Conservation (phyloP, 2,888 invertebrate species). For the Linnaemya tessellans region DNA sequence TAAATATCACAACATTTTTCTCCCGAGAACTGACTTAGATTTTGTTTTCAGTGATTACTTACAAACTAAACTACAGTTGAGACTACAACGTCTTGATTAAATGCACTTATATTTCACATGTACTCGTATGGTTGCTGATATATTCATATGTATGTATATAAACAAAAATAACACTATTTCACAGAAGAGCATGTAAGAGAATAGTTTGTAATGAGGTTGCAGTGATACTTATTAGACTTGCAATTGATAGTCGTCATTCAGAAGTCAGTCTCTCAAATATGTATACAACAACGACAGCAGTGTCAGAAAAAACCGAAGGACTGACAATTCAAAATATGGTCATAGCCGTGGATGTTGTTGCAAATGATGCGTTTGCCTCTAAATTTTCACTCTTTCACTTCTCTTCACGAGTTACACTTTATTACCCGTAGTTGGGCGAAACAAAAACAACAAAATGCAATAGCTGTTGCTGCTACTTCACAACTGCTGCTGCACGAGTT, state of each 20-base stretch:
- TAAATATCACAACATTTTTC: too few species aligned
- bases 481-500: conserved; percentile 35
- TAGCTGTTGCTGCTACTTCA: conserved; percentile 37
- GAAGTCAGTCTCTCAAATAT: conserved; percentile 48
- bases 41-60: too few species aligned
- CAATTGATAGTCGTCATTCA: conserved; percentile 68
- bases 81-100: too few species aligned
- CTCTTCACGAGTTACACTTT: background rate
- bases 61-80: too few species aligned
- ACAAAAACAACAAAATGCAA: conserved; percentile 28
- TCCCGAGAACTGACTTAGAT: too few species aligned
- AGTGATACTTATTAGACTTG: conserved; percentile 45
- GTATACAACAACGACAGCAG: conserved; percentile 25
- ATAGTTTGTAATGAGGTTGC: conserved; percentile 20
- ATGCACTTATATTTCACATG: too few species aligned
- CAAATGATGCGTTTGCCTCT: conserved; percentile 62
- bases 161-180: background rate
- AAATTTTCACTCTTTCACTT: conserved; percentile 1
- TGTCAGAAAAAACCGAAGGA: conserved; percentile 22
- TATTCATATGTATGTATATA: too few species aligned
- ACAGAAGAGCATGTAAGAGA: conserved; percentile 11
- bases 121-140: too few species aligned
- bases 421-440: conserved; percentile 24
- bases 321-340: conserved; percentile 65
- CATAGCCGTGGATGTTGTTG: conserved; percentile 60